phyloP scores from a whole-genome alignment of 2,797 vertebrate genomes.

The Tiaroga cobitis region DNA sequence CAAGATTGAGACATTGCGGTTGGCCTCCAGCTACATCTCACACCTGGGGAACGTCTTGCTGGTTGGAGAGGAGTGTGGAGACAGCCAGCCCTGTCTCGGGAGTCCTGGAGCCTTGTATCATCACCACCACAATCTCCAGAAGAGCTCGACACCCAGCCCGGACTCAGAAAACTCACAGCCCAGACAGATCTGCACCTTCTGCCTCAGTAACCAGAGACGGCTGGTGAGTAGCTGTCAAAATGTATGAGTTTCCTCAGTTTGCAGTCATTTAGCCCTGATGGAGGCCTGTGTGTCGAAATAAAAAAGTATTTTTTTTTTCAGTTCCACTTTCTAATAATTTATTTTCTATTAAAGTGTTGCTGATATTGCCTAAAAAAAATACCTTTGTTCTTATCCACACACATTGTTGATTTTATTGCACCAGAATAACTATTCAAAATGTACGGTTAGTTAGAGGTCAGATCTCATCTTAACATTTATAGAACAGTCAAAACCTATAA shows the following conservation, averaged over 20 bases:
- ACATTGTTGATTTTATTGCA: background rate
- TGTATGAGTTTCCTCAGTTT: background rate
- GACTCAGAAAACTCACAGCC: constrained; percentile 89
- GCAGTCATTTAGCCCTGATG: background rate
- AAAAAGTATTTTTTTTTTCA: background rate
- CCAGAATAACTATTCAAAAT: background rate
- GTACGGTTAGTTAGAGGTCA: background rate
- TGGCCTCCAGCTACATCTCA: constrained; percentile 98
- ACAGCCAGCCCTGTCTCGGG: constrained; percentile 91
- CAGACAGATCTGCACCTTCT: constrained; percentile 99
- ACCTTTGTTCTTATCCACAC: background rate
- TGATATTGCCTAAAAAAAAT: background rate
- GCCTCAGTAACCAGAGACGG: constrained; percentile 97
- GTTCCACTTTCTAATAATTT: background rate
- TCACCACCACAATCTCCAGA: constrained; percentile 67
- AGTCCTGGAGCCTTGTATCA: constrained; percentile 77
- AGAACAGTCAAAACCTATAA: background rate
- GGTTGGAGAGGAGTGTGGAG: constrained; percentile 87
- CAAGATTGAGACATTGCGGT: constrained; percentile 95
- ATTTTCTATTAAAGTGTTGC: background rate
- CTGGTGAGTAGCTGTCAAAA: constrained; percentile 82
- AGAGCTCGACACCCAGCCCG: constrained; percentile 73
- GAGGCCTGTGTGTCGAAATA: background rate
- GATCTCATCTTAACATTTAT: background rate
- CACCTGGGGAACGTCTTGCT: constrained; percentile 95